Conservation (phyloP, 1,140 invertebrate species). For the Apis cerana region DNA sequence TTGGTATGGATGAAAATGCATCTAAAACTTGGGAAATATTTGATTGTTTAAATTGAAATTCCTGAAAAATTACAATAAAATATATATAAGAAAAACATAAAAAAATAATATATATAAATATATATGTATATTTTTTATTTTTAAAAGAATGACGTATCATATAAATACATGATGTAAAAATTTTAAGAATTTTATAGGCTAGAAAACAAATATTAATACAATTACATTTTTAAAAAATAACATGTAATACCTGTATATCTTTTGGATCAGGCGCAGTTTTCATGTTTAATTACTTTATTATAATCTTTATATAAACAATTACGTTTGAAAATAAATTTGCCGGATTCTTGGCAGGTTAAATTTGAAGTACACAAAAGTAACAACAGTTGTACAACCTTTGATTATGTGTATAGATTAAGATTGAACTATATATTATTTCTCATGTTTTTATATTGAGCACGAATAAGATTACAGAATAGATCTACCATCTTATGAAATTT, state of each 20-base stretch:
- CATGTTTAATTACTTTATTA: constrained; percentile 54
- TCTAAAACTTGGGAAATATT: constrained; percentile 69
- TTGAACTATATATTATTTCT: background rate
- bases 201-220: background rate
- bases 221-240: constrained; percentile 25
- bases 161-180: background rate
- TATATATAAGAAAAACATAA: background rate
- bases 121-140: background rate
- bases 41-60: constrained; percentile 76
- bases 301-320: constrained; percentile 21
- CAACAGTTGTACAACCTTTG: background rate
- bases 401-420: background rate
- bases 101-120: background rate
- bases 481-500: too few species aligned
- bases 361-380: constrained; percentile 9
- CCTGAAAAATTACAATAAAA: constrained; percentile 64
- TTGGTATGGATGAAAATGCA: constrained; percentile 60
- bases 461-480: too few species aligned
- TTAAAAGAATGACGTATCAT: background rate
- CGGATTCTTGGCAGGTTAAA: background rate
- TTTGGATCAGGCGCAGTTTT: constrained; percentile 65
- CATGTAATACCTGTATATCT: constrained; percentile 71
- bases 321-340: constrained; percentile 4
- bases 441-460: background rate
- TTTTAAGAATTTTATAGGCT: background rate